Percentiles rank a stretch among this genome's conserved stretches.
Evolutionary conservation across 2,888 invertebrate species (phyloP).

Genomic region (Abrostola triplasia): DNA sequence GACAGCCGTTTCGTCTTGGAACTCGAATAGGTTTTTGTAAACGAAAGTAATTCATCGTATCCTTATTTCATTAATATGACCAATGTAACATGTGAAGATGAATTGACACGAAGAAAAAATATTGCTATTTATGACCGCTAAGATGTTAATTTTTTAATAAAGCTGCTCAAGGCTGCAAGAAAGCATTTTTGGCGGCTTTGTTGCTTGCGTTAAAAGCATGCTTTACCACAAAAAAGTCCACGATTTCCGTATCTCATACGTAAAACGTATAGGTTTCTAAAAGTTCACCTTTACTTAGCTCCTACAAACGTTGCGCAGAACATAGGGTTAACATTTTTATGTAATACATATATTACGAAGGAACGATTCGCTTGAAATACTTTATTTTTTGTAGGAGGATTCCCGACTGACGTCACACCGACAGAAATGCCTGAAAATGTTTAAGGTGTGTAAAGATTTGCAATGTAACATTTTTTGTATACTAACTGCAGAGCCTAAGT

Average conservation of each 20-base stretch:
- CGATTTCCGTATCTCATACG: not conserved
- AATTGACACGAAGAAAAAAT: too few relatives aligned
- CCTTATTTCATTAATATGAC: too few relatives aligned
- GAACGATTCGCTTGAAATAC: constrained; percentile 25
- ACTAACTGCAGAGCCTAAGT: constrained; percentile 18
- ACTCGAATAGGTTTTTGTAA: too few relatives aligned
- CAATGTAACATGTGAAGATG: too few relatives aligned
- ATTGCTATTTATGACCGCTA: too few relatives aligned
- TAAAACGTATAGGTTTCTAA: not conserved
- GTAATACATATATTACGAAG: constrained; percentile 17
- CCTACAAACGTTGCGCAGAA: constrained; percentile 40
- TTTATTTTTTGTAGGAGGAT: constrained; percentile 11
- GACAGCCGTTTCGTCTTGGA: too few relatives aligned
- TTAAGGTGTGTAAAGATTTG: not conserved
- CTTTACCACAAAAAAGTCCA: not conserved
- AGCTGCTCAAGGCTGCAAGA: too few relatives aligned
- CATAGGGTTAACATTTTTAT: constrained; percentile 14
- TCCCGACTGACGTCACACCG: not conserved
- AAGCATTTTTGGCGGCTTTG: too few relatives aligned
- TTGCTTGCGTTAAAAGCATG: not conserved
- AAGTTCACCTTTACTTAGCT: constrained; percentile 28
- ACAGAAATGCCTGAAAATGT: constrained; percentile 23
- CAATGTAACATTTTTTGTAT: not conserved
- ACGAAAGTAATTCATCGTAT: too few relatives aligned
- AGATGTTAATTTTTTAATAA: too few relatives aligned